Evolutionary conservation across 92 coral and sea anemone genomes (phyloP).

Genomic region (Zoanthus solanderi): DNA sequence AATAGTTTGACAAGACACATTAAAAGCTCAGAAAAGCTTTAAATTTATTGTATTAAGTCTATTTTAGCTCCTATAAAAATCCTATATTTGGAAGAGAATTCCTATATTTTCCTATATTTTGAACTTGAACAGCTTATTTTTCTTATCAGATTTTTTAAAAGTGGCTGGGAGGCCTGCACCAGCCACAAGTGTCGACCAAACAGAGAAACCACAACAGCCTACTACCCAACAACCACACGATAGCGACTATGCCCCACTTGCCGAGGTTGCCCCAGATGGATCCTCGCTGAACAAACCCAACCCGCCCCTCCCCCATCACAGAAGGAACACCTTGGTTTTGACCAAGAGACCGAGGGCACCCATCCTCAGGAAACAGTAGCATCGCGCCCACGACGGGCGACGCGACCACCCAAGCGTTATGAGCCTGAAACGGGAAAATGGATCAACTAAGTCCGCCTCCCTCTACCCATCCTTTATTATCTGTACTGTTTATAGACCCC

Average conservation of each 20-base stretch:
- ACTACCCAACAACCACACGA: neutral
- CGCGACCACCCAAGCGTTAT: slow-evolving; percentile 16
- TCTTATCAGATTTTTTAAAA: too few relatives aligned
- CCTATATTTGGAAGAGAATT: too few relatives aligned
- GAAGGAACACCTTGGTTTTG: neutral
- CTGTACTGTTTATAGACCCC: slow-evolving; percentile 55
- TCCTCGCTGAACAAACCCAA: neutral
- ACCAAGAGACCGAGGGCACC: neutral
- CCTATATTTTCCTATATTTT: too few relatives aligned
- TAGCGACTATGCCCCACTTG: neutral
- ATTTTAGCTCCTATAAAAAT: too few relatives aligned
- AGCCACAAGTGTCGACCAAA: slow-evolving; percentile 11
- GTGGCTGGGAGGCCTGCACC: neutral
- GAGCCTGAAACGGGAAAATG: slow-evolving; percentile 9
- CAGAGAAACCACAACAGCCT: neutral
- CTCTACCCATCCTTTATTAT: slow-evolving; percentile 41
- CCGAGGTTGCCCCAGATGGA: slow-evolving; percentile 9
- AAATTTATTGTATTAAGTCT: too few relatives aligned
- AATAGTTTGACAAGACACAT: too few relatives aligned
- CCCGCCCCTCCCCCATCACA: slow-evolving; percentile 2
- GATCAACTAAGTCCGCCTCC: slow-evolving; percentile 13
- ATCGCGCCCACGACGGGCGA: neutral
- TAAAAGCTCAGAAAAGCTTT: too few relatives aligned
- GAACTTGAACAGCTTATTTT: too few relatives aligned
- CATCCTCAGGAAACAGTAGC: neutral